Evolutionary conservation across 2,797 vertebrate species (phyloP), one percentile per base, ranked within the genome.

Genomic region (Pseudomugil gertrudae): DNA sequence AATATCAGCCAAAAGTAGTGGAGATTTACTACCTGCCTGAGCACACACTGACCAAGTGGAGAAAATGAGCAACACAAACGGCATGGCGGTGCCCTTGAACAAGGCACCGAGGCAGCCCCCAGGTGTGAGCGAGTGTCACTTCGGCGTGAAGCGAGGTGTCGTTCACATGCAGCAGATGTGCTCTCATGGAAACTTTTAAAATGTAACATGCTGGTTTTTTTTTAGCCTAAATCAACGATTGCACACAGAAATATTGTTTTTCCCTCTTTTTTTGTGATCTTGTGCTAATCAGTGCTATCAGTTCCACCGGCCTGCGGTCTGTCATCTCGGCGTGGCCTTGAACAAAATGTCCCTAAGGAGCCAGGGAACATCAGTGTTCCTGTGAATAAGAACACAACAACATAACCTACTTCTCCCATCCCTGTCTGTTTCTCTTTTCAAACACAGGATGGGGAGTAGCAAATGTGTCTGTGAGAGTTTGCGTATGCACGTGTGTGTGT

Each of bases 321-420:
- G 79, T 84, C 80, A 84, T 83, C 86, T 83, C 68, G 71, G 72
- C 64, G 17, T 59, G 78, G 85, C 91, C 90, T 91, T 90, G 91
- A 89, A 92, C 88, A 89, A 85, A 90, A 87, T 85, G 89, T 90
- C 89, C 88, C 88, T 29, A 5, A 86, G 87, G 87, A 85, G 66
- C 75, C 21, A 62, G 63, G 75, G 81, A 89, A 90, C 80, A 79
- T 89, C 81, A 82, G 86, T 78, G 83, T 90, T 90, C 83, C 87
- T 75, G 76, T 75, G 79, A 88, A 87, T 59, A 79, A 83, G 81
- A 90, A 90, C 85, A 90, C 86, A 85, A 90, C 82, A 91, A 89
- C 83, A 91, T 87, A 90, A 89, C 89, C 89, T 88, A 89, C 86
- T 89, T 91, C 81, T 69, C 64, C 75, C 77, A 72, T 79, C 72